phyloP scores from a whole-genome alignment of 2,113 vertebrate genomes.

The Ginglymostoma cirratum region DNA sequence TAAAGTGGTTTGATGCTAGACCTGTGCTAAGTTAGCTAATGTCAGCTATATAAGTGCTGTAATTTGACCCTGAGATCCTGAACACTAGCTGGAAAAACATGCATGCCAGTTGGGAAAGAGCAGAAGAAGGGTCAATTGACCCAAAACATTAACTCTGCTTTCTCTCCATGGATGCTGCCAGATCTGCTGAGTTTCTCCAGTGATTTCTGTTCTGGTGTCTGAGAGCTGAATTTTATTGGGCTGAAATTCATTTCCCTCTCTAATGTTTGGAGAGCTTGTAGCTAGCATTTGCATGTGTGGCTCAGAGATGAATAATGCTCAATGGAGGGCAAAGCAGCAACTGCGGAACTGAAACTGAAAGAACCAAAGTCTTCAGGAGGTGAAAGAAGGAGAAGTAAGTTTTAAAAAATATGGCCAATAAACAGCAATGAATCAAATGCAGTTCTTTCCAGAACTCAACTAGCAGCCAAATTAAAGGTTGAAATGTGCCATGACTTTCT shows the following conservation, averaged over 20 bases:
- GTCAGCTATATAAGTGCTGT: background rate
- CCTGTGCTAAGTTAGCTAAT: background rate
- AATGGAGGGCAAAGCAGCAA: background rate
- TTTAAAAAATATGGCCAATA: background rate
- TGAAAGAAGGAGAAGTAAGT: background rate
- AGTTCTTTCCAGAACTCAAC: background rate
- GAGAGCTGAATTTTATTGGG: background rate
- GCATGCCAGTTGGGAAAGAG: background rate
- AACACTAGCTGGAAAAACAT: background rate
- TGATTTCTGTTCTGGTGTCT: no score
- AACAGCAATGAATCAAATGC: background rate
- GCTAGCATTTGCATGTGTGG: background rate
- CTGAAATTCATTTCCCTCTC: background rate
- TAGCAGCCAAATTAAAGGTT: background rate
- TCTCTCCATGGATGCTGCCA: no score
- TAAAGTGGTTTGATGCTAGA: background rate
- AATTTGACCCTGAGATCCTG: background rate
- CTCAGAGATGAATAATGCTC: background rate
- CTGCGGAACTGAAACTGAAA: background rate
- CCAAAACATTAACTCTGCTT: no score
- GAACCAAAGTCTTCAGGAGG: background rate
- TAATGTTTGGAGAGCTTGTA: background rate
- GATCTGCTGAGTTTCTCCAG: no score
- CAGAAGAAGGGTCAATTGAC: no score
- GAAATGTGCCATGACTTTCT: background rate